Base-by-base conservation (phyloP, 2,113 vertebrate genomes). In the Ophiodon elongatus region DNA sequence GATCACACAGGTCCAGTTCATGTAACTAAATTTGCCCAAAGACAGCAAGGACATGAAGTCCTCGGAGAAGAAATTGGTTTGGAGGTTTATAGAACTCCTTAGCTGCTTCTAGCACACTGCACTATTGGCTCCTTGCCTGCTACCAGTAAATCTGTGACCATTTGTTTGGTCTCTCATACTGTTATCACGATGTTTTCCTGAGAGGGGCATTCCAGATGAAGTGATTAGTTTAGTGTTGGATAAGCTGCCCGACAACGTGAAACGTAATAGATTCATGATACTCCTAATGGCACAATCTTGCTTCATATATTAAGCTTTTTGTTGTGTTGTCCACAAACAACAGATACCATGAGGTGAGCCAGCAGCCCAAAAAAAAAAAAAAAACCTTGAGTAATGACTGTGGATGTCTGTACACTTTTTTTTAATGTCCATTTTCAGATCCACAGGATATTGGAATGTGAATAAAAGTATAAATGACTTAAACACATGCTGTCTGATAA, bases 351-450 rank as follows among this genome's bases (percentile, higher is more conserved):
- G 3, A 35, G 31, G 10, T 37, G 45, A 70, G 31, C 14, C 31
- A 54, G 31, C 21, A 35, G 29, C 21, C 68, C 37, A 39, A 56
- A 7, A 21, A 50, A 6, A 6, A 50, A 50, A 9, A n/a, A 19
- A 10, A 37, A 4, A 29, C 35, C 27, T 71, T n/a, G 8, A 35
- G 35, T 52, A 54, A 71, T 71, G 21, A 71, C 23, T 17, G 6
- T n/a, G 13, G 13, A 37, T 47, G 19, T 50, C 45, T 69, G 19
- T 17, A 68, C 45, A 41, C n/a, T n/a, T 65, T 65, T 41, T 10
- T 63, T 63, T 63, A n/a, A 43, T 27, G 21, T 50, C 31, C 31
- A 25, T 72, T 57, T 56, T 56, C 50, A 56, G 35, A 72, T 72
- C n/a, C n/a, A 27, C 33, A 57, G 4, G 23, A 57, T 21, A 72